These are phyloP conservation scores for Pseudonaja textilis DNA, from an alignment of 2,113 vertebrate species.

Conservation along the genomic window DNA sequence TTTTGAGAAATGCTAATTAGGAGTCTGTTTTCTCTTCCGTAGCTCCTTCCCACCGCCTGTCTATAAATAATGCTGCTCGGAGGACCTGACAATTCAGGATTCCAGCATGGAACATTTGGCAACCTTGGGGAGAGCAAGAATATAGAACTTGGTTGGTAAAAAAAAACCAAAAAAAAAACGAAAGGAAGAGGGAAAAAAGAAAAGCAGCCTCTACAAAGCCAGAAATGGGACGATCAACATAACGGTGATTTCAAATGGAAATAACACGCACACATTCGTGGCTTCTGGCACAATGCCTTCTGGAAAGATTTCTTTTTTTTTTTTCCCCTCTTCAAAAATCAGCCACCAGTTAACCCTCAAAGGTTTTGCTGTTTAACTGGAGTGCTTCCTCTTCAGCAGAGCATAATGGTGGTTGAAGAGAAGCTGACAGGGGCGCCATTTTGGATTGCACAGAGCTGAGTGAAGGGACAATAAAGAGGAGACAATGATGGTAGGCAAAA, in stretches of 20 bases:
- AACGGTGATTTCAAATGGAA: constrained; percentile 20
- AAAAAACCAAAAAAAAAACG: neutral
- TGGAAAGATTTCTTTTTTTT: neutral
- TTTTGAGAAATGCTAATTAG: constrained; percentile 17
- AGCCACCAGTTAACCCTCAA: constrained; percentile 11
- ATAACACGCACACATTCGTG: neutral
- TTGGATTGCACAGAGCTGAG: neutral
- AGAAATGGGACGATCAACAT: constrained; percentile 13
- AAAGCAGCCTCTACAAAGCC: neutral
- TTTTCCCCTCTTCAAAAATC: neutral
- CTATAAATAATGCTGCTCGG: constrained; percentile 24
- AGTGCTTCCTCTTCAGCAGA: neutral
- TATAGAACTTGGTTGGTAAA: neutral
- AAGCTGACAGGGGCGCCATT: neutral
- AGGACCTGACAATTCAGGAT: constrained; percentile 1
- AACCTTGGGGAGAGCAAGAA: neutral
- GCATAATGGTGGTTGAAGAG: neutral
- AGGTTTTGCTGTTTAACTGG: neutral
- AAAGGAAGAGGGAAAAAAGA: no score
- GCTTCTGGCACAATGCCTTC: neutral
- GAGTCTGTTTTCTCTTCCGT: neutral
- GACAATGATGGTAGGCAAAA: no score
- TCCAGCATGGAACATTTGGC: neutral
- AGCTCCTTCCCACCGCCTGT: neutral
- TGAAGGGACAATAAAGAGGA: no score